Conservation (phyloP, 2,888 invertebrate species). For the Elmis aenea region DNA sequence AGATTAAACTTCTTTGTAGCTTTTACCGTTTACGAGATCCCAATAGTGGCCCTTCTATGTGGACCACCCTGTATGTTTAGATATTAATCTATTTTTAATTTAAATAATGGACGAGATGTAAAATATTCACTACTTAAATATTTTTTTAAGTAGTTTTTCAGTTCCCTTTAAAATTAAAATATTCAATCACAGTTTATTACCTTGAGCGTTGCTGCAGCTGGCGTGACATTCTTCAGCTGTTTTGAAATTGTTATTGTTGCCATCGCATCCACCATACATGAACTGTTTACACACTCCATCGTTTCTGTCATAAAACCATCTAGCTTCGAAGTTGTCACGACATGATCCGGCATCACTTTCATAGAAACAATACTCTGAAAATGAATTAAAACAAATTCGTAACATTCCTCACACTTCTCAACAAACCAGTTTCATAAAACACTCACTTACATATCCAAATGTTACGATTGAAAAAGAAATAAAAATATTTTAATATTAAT, state of each 20-base stretch:
- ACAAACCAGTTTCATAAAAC: neutral
- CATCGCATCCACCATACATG: constrained; percentile 74
- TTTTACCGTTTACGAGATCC: too few species aligned
- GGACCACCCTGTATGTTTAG: too few species aligned
- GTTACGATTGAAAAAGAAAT: constrained; percentile 2
- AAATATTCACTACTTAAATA: too few species aligned
- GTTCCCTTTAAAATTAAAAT: neutral
- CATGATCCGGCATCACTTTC: constrained; percentile 66
- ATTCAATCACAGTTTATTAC: constrained; percentile 33
- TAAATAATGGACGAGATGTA: too few species aligned
- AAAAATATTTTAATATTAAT: too few species aligned
- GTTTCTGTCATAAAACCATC: constrained; percentile 68
- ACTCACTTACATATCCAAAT: constrained; percentile 1
- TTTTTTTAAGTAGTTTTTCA: too few species aligned
- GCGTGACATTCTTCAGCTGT: constrained; percentile 64
- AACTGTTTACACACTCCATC: constrained; percentile 75
- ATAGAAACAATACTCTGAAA: constrained; percentile 64
- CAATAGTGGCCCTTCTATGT: too few species aligned
- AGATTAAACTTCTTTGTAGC: too few species aligned
- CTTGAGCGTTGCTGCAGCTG: constrained; percentile 62
- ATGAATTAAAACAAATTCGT: constrained; percentile 1
- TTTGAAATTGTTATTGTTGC: constrained; percentile 75
- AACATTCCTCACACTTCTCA: neutral
- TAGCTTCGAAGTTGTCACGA: constrained; percentile 46
- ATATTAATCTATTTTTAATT: too few species aligned